Conservation (phyloP, 2,797 vertebrate genomes). For the Spinus olivaceus region DNA sequence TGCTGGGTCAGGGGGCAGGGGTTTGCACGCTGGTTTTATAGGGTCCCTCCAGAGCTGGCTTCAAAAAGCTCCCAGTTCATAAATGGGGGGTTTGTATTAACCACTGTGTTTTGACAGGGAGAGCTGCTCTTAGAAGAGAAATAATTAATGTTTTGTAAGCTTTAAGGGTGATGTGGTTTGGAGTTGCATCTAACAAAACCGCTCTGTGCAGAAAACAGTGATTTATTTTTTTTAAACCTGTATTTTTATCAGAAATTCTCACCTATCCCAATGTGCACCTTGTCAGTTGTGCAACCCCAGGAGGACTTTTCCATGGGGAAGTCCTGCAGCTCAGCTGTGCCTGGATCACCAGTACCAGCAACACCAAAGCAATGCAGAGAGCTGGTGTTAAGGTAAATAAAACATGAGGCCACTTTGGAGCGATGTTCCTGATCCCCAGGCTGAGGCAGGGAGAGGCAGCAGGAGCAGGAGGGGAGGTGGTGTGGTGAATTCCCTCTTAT, state of each 20-base stretch:
- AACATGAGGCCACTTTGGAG: not conserved
- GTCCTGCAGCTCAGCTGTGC: not conserved
- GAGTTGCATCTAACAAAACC: not conserved
- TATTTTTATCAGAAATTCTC: not conserved
- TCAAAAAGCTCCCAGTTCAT: constrained; percentile 29
- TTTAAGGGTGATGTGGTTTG: not conserved
- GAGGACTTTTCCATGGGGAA: not conserved
- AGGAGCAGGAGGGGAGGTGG: not conserved
- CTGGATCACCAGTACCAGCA: accelerated
- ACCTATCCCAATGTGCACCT: not conserved
- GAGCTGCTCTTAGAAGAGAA: not conserved
- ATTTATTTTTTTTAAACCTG: accelerated
- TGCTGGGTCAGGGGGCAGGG: constrained; percentile 30
- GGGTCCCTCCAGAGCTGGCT: not conserved
- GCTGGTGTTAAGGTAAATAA: not conserved
- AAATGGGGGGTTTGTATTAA: not conserved
- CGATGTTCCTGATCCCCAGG: accelerated
- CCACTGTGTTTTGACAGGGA: not conserved
- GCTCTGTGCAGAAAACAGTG: not conserved
- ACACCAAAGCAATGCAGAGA: not conserved
- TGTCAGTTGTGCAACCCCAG: not conserved
- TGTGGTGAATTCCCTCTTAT: not conserved
- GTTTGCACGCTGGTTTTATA: constrained; percentile 38
- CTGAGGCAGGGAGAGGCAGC: not conserved
- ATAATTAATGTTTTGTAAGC: not conserved